phyloP scores from a whole-genome alignment of 2,113 vertebrate genomes.

The Craseonycteris thonglongyai region DNA sequence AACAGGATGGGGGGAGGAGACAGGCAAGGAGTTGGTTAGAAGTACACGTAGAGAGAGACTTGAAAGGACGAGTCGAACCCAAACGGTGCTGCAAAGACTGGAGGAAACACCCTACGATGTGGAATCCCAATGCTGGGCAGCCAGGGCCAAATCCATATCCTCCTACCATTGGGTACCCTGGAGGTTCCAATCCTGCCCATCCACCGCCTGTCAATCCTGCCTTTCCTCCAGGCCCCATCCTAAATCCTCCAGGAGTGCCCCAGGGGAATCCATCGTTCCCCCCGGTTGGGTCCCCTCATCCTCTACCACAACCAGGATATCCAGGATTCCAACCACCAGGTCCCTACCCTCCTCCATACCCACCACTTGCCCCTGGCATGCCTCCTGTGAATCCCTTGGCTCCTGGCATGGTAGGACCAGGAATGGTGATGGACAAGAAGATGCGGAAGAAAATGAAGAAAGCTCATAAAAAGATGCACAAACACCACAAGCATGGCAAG shows the following conservation, averaged over 20 bases:
- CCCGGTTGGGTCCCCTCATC: constrained; percentile 44
- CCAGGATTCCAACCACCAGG: constrained; percentile 67
- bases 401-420: constrained; percentile 71
- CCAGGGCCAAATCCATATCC: constrained; percentile 60
- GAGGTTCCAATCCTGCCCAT: constrained; percentile 71
- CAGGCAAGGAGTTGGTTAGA: not conserved
- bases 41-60: too few species aligned
- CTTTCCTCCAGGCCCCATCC: constrained; percentile 70
- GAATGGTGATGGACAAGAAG: constrained; percentile 83
- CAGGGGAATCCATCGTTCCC: constrained; percentile 70
- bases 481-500: constrained; percentile 77
- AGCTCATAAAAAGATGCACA: constrained; percentile 79
- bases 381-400: constrained; percentile 69
- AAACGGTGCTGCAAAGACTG: too few species aligned
- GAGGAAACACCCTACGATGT: too few species aligned
- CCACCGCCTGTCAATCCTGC: constrained; percentile 61
- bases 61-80: too few species aligned
- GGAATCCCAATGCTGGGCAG: constrained; percentile 15
- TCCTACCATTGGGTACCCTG: constrained; percentile 64
- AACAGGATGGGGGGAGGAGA: not conserved
- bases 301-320: constrained; percentile 61
- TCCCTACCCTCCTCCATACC: constrained; percentile 66
- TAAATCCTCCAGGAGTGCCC: constrained; percentile 45
- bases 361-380: constrained; percentile 72
- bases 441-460: constrained; percentile 87